phyloP scores from a whole-genome alignment of 2,888 invertebrate species.

The Dicyrtomina minuta region DNA sequence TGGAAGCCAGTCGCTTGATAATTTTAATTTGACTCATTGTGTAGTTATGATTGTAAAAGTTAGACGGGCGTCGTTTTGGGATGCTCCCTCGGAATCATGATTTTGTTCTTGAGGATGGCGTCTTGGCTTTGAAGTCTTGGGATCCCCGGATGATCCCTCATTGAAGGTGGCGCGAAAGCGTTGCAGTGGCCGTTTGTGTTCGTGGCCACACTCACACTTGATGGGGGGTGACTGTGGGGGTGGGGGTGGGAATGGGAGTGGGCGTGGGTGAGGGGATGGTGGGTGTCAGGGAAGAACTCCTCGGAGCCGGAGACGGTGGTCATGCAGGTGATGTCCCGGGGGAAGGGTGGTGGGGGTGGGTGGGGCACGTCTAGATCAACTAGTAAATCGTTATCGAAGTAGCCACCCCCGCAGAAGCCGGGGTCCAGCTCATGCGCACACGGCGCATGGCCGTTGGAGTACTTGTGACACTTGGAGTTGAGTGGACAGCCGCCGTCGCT shows the following conservation, averaged over 20 bases:
- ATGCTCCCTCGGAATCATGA: slow-evolving; percentile 22
- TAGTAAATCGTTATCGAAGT: slow-evolving; percentile 32
- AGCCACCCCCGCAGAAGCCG: neutral
- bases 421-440: neutral
- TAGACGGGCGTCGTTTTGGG: slow-evolving; percentile 41
- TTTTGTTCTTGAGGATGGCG: too few relatives aligned
- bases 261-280: too few relatives aligned
- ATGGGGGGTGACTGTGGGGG: too few relatives aligned
- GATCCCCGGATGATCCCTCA: neutral
- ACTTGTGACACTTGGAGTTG: slow-evolving; percentile 9
- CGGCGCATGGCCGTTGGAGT: neutral
- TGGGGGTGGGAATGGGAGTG: too few relatives aligned
- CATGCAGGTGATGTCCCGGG: slow-evolving; percentile 34
- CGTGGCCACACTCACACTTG: neutral
- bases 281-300: neutral
- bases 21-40: neutral
- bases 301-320: slow-evolving; percentile 30
- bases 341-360: slow-evolving; percentile 48
- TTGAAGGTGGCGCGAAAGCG: neutral
- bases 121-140: too few relatives aligned
- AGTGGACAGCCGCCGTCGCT: neutral
- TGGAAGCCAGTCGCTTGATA: too few relatives aligned
- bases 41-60: too few relatives aligned
- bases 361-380: slow-evolving; percentile 46
- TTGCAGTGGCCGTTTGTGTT: neutral